Base-by-base conservation (phyloP, 2,888 invertebrate species). In the Rhopalosiphum nymphaeae region DNA sequence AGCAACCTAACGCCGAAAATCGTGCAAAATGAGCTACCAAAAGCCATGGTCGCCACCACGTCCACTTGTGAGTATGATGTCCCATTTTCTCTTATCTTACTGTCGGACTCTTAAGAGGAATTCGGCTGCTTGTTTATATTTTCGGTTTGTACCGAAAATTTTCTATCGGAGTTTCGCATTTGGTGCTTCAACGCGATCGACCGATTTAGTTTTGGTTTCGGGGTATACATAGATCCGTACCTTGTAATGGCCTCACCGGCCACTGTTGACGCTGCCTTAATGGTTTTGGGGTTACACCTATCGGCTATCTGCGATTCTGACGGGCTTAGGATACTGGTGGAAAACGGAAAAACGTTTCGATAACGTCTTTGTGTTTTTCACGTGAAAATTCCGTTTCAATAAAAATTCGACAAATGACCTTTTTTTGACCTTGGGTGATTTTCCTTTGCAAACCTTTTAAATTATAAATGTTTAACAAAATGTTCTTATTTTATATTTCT, bases 51-150 rank as follows among this genome's bases (percentile, higher is more conserved):
- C 94, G 96, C 96, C 94, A 95, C 96, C 95, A 96, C 96, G 95
- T 96, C 96, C 67, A 96, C 96, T 95, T 96, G 97, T 97, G 96
- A 96, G 96, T 96, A 96, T 95, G 93, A 95, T 90, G 89, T 29
- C 16, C 11, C 90, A 44, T 44, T 91, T 94, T 88, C 25, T 61
- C 57, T 92, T 87, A 44, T 85, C 56, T 42, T 13, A 11, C n/a
- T 56, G 36, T 1, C 86, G 16, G 86, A 2, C 16, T 5, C 5
- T 9, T 9, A 9, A 36, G 36, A 21, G 36, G 9, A 36, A 36
- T 2, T 21, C n/a, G 21, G 21, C 3, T 21, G 36, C 36, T 78
- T 21, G 36, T 78, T 36, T 9, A 21, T 9, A 9, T 78, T 42
- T 36, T 9, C 21, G 78, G 21, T 42, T 78, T 21, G 21, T 9